These are phyloP conservation scores for Cecropterus lyciades DNA, from an alignment of 1,140 invertebrate genomes.

Conservation along the genomic window DNA sequence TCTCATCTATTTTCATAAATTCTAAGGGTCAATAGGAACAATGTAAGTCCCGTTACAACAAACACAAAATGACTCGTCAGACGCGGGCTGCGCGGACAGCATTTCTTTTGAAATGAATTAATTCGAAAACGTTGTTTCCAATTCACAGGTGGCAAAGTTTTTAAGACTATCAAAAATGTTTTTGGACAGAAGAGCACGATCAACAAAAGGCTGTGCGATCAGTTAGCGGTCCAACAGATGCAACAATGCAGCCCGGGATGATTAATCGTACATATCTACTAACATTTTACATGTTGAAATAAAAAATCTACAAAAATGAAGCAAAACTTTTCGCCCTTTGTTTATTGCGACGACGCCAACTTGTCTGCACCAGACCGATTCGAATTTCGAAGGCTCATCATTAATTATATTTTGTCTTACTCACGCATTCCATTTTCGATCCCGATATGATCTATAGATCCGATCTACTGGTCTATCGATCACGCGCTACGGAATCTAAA, in stretches of 20 bases:
- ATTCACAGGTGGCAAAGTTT: constrained; percentile 73
- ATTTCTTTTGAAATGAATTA: constrained; percentile 17
- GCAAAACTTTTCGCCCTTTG: constrained; percentile 78
- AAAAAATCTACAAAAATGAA: constrained; percentile 66
- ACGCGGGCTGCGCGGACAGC: constrained; percentile 15
- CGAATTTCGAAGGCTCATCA: constrained; percentile 77
- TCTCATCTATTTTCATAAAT: neutral
- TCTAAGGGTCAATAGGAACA: neutral
- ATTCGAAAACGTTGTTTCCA: constrained; percentile 58
- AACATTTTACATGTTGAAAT: constrained; percentile 71
- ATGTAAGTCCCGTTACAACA: constrained; percentile 12
- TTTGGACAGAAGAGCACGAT: constrained; percentile 52
- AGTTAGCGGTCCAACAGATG: constrained; percentile 75
- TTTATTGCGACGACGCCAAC: constrained; percentile 81
- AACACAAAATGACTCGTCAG: constrained; percentile 14
- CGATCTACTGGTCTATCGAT: constrained; percentile 81
- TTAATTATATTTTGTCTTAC: constrained; percentile 85
- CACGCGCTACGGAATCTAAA: constrained; percentile 77
- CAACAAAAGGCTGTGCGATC: constrained; percentile 67
- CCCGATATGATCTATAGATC: constrained; percentile 83
- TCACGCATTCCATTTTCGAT: constrained; percentile 82
- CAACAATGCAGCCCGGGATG: constrained; percentile 73
- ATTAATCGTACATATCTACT: constrained; percentile 75
- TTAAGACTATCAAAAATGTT: constrained; percentile 58
- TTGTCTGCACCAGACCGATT: constrained; percentile 80